Base-by-base conservation (phyloP, 1,140 invertebrate genomes). In the Formica selysi region DNA sequence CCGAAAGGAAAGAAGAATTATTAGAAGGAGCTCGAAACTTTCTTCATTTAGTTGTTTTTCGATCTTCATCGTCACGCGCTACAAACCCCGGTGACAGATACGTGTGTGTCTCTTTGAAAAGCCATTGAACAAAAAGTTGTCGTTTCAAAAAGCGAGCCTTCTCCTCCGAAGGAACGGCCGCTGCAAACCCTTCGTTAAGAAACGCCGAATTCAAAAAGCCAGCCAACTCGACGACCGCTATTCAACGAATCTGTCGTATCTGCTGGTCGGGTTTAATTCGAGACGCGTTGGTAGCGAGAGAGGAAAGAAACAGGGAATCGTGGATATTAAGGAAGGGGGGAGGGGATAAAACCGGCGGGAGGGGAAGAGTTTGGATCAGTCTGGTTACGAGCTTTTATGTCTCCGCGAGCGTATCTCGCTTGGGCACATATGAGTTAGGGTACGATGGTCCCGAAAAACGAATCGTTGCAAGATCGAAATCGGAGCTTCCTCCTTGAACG, bases 391-490 rank as follows among this genome's bases (percentile, higher is more conserved):
- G 87, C 90, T 89, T 86, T 89, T 88, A 91, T 91, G 78, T 83
- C 79, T 64, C 87, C 70, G 86, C 83, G 89, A 67, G 64, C 64
- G 57, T 79, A 76, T 68, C 71, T 76, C 87, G 86, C 83, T 91
- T 51, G 86, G 81, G 79, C 85, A 90, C 85, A 85, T 88, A 92
- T 86, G 73, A 67, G 76, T 68, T 62, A 61, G 73, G 13, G 84
- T 85, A 76, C 48, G 71, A 84, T 22, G 74, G 71, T 74, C n/a
- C 65, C 62, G 70, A 71, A 86, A 67, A 80, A 89, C 79, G 78
- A 85, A 87, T 89, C 86, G 59, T 74, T 44, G 59, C 74, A 48
- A 91, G 91, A 91, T 92, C 89, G 91, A 92, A 91, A 92, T 92
- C 89, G 90, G 91, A 92, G 91, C 90, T 92, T 86, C 85, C 86